phyloP scores from a whole-genome alignment of 2,113 vertebrate species.

The Manacus vitellinus region DNA sequence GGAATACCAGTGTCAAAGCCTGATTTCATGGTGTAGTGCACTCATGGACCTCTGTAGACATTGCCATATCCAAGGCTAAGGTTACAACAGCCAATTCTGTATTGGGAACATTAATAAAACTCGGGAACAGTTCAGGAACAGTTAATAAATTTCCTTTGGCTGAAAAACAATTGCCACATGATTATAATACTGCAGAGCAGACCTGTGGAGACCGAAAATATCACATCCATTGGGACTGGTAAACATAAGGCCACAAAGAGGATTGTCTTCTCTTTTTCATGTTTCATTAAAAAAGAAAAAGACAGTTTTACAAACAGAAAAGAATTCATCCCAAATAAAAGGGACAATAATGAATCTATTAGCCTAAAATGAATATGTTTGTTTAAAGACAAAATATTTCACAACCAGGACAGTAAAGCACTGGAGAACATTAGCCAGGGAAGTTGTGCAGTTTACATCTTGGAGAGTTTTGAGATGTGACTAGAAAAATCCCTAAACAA shows the following conservation, averaged over 20 bases:
- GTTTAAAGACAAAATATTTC: not conserved
- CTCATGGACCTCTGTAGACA: not conserved
- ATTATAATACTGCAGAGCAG: not conserved
- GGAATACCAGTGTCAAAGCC: not conserved
- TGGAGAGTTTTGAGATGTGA: not conserved
- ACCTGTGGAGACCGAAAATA: not conserved
- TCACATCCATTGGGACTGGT: not conserved
- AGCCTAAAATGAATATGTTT: not conserved
- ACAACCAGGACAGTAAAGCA: not conserved
- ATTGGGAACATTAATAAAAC: not conserved
- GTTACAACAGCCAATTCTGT: not conserved
- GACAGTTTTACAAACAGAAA: not conserved
- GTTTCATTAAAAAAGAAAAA: not conserved
- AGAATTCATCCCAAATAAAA: not conserved
- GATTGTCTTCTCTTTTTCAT: not conserved
- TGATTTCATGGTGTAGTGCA: not conserved
- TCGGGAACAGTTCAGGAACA: accelerated
- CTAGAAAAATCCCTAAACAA: not conserved
- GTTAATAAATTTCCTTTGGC: not conserved
- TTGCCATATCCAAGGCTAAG: not conserved
- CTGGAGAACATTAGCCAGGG: not conserved
- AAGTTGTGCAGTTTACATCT: not conserved
- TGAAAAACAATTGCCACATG: not conserved
- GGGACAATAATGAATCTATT: not conserved
- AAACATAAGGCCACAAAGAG: not conserved